phyloP scores from a whole-genome alignment of 2,888 invertebrate species.

The Tortrix viridana region DNA sequence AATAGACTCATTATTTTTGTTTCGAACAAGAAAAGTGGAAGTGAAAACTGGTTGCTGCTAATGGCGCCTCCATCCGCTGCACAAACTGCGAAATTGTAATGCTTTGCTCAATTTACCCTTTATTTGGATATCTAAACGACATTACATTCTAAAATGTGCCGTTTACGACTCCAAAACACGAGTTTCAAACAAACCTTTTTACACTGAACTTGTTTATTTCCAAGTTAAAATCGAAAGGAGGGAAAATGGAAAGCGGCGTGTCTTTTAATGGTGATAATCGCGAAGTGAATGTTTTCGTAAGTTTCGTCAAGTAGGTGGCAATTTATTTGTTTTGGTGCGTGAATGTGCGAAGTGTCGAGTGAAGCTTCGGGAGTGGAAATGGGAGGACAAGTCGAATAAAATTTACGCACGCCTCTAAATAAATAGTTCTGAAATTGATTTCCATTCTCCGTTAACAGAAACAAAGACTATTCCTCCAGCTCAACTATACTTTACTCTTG shows the following conservation, averaged over 20 bases:
- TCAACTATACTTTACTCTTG: slow-evolving; percentile 7
- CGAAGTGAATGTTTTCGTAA: slow-evolving; percentile 62
- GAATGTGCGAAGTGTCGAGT: slow-evolving; percentile 21
- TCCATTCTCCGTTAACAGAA: slow-evolving; percentile 21
- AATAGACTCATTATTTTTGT: slow-evolving; percentile 22
- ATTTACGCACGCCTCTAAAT: slow-evolving; percentile 29
- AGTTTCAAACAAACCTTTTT: slow-evolving; percentile 9
- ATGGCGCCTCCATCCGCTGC: slow-evolving; percentile 17
- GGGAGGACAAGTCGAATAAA: slow-evolving; percentile 25
- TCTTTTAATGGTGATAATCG: slow-evolving; percentile 63
- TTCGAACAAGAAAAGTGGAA: slow-evolving; percentile 21
- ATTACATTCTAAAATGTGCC: not conserved
- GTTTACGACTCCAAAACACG: not conserved
- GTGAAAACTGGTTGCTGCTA: slow-evolving; percentile 25
- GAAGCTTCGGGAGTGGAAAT: slow-evolving; percentile 23
- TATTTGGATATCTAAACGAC: not conserved
- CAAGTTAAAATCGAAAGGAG: slow-evolving; percentile 51
- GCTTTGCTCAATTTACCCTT: not conserved
- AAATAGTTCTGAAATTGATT: slow-evolving; percentile 27
- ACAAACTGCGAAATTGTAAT: slow-evolving; percentile 14
- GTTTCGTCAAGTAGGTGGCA: slow-evolving; percentile 59
- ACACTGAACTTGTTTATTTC: slow-evolving; percentile 30
- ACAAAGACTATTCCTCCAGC: slow-evolving; percentile 15
- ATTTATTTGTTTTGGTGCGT: slow-evolving; percentile 43
- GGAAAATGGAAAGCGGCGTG: slow-evolving; percentile 65